Conservation (phyloP, 2,797 vertebrate genomes). For the Fratercula arctica region DNA sequence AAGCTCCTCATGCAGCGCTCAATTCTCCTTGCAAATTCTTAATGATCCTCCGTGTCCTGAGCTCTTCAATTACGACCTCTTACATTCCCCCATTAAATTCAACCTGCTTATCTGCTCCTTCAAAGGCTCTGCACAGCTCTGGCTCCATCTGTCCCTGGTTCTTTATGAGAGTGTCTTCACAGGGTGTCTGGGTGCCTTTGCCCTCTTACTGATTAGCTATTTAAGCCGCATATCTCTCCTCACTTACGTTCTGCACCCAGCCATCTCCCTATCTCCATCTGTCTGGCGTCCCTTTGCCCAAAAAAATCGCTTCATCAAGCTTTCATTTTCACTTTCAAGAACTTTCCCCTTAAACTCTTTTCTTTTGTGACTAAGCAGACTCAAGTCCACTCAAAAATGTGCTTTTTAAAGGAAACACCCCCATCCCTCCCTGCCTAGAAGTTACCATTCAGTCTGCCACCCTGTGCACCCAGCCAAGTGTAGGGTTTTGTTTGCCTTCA, state of each 20-base stretch:
- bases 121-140: constrained; percentile 60
- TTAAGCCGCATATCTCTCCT: constrained; percentile 48
- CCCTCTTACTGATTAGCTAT: constrained; percentile 57
- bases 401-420: background rate
- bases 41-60: constrained; percentile 58
- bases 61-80: constrained; percentile 67
- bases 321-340: constrained; percentile 44
- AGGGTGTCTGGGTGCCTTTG: constrained; percentile 64
- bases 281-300: constrained; percentile 34
- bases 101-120: constrained; percentile 66
- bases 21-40: constrained; percentile 55
- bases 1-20: constrained; percentile 8
- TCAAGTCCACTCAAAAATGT: background rate
- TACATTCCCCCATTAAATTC: constrained; percentile 62
- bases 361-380: background rate
- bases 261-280: constrained; percentile 56
- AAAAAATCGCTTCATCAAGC: constrained; percentile 13
- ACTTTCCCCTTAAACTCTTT: constrained; percentile 9
- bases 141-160: constrained; percentile 65
- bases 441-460: constrained; percentile 9
- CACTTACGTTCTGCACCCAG: constrained; percentile 30
- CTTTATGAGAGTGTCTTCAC: constrained; percentile 55
- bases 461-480: constrained; percentile 22
- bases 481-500: constrained; percentile 64
- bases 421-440: background rate